phyloP scores from a whole-genome alignment of 2,797 vertebrate species.

The Sus cebifrons region DNA sequence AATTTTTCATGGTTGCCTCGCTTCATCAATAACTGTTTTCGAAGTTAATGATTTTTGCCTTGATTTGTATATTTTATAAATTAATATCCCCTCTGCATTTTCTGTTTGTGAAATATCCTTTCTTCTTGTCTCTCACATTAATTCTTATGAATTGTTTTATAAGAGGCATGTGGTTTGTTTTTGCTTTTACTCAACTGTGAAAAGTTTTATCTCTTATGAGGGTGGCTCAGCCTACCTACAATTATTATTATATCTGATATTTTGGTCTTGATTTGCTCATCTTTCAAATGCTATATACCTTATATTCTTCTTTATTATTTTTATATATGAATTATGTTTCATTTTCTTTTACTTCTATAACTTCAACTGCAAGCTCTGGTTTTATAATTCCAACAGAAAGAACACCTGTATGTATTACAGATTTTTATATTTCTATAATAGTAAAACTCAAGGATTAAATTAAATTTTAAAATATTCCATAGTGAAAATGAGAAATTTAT shows the following conservation, averaged over 20 bases:
- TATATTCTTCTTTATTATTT: neutral
- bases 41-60: neutral
- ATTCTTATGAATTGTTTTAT: neutral
- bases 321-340: neutral
- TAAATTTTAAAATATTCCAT: neutral
- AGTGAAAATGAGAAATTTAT: neutral
- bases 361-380: neutral
- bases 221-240: neutral
- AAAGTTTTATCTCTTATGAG: neutral
- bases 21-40: neutral
- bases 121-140: neutral
- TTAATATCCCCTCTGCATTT: neutral
- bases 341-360: neutral
- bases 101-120: neutral
- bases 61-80: neutral
- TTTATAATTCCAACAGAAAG: neutral
- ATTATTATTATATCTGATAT: conserved; percentile 19
- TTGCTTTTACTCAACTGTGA: neutral
- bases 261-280: conserved; percentile 12
- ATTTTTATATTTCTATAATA: neutral
- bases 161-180: neutral
- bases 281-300: neutral
- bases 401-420: neutral
- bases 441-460: conserved; percentile 32
- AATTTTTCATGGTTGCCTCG: neutral